phyloP scores from a whole-genome alignment of 1,140 invertebrate species.

The Leptonema lineaticorne region DNA sequence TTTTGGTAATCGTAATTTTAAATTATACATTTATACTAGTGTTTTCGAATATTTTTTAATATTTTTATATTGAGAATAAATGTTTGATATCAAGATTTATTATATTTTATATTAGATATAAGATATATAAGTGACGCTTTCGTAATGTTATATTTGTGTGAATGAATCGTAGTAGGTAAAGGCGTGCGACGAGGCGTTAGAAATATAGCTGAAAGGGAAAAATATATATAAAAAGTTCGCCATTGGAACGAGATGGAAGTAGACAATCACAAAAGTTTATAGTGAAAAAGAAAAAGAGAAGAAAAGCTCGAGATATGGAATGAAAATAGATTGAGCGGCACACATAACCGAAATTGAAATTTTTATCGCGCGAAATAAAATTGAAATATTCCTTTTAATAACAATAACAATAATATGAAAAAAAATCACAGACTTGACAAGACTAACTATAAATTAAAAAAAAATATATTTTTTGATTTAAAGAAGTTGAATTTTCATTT shows the following conservation, averaged over 20 bases:
- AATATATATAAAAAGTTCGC: background rate
- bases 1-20: background rate
- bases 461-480: no score
- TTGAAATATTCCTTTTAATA: background rate
- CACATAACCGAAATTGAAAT: background rate
- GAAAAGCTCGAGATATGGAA: slow-evolving; percentile 1
- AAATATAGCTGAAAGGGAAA: background rate
- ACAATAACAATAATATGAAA: slow-evolving; percentile 1
- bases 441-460: no score
- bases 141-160: background rate
- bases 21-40: background rate
- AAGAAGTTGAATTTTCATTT: no score
- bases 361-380: background rate
- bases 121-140: background rate
- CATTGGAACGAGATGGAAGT: background rate
- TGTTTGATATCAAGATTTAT: background rate
- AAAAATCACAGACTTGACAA: no score
- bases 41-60: background rate
- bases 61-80: background rate
- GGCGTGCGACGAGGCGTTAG: background rate
- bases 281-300: background rate
- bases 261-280: slow-evolving; percentile 4
- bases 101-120: background rate
- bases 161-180: background rate
- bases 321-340: background rate